phyloP scores from a whole-genome alignment of 2,888 invertebrate genomes.

The Congeria kusceri region DNA sequence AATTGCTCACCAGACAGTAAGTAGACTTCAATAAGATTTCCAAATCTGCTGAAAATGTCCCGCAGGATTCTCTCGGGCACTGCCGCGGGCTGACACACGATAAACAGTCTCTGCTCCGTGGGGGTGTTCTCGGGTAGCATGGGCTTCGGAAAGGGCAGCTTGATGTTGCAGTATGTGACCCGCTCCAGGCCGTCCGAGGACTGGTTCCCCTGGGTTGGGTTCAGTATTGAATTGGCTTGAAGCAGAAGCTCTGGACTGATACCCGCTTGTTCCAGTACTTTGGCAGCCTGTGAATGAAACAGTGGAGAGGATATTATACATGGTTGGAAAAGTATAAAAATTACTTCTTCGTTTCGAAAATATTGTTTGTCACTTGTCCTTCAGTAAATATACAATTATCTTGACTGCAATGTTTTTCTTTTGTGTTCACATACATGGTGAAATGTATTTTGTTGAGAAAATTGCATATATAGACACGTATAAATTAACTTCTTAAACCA shows the following conservation, averaged over 20 bases:
- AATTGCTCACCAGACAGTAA: constrained; percentile 90
- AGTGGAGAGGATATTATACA: no score
- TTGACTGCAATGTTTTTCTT: no score
- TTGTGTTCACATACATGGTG: no score
- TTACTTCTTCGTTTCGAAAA: no score
- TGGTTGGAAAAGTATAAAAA: no score
- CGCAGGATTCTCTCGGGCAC: constrained; percentile 92
- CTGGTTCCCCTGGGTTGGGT: constrained; percentile 23
- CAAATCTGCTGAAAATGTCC: constrained; percentile 96
- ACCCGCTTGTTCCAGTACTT: constrained; percentile 78
- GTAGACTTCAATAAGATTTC: constrained; percentile 95
- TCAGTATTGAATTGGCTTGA: background rate
- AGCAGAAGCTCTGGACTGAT: constrained; percentile 76
- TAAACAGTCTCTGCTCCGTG: constrained; percentile 86
- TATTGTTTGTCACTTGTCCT: no score
- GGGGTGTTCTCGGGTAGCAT: constrained; percentile 86
- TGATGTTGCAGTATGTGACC: constrained; percentile 87
- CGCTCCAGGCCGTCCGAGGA: constrained; percentile 63
- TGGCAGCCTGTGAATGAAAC: constrained; percentile 70
- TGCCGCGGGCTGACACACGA: constrained; percentile 88
- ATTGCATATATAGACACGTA: no score
- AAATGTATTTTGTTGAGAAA: no score
- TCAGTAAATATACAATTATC: no score
- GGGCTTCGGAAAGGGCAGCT: constrained; percentile 86
- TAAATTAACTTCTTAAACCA: no score